Percentiles rank a stretch among this genome's conserved stretches.
phyloP scores from a whole-genome alignment of 2,888 invertebrate genomes.

The Synanthedon myopaeformis region DNA sequence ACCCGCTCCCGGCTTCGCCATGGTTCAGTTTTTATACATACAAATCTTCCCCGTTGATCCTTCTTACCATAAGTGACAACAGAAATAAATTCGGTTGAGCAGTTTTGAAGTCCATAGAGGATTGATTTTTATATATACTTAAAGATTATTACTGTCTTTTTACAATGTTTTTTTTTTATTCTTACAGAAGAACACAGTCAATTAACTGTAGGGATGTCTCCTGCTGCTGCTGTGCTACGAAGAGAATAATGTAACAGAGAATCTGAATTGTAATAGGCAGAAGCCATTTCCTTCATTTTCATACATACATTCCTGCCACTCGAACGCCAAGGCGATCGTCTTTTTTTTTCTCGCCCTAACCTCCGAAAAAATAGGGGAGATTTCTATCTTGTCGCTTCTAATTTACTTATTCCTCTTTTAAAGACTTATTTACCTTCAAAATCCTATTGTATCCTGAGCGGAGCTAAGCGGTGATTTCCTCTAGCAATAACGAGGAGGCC shows the following conservation, averaged over 20 bases:
- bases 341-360: slow-evolving; percentile 63
- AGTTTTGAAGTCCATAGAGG: too few relatives aligned
- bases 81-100: too few relatives aligned
- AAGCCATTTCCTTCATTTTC: slow-evolving; percentile 34
- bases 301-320: slow-evolving; percentile 21
- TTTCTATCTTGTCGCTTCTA: slow-evolving; percentile 83
- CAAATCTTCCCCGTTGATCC: too few relatives aligned
- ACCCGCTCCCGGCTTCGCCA: too few relatives aligned
- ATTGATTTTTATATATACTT: too few relatives aligned
- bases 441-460: slow-evolving; percentile 66
- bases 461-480: slow-evolving; percentile 41
- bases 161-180: too few relatives aligned
- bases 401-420: slow-evolving; percentile 83
- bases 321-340: slow-evolving; percentile 57
- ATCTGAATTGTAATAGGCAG: slow-evolving; percentile 31
- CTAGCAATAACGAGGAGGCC: slow-evolving; percentile 50
- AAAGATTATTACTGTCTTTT: too few relatives aligned
- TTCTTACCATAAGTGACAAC: too few relatives aligned
- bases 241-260: slow-evolving; percentile 11
- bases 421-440: slow-evolving; percentile 79
- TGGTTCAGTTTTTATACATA: too few relatives aligned
- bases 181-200: too few relatives aligned
- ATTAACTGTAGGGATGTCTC: too few relatives aligned
- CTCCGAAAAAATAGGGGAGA: slow-evolving; percentile 74
- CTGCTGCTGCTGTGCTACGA: too few relatives aligned